Evolutionary conservation across 2,888 invertebrate genomes (phyloP), one percentile per base, ranked within the genome.

Genomic region (Hirtodrosophila histrioides): DNA sequence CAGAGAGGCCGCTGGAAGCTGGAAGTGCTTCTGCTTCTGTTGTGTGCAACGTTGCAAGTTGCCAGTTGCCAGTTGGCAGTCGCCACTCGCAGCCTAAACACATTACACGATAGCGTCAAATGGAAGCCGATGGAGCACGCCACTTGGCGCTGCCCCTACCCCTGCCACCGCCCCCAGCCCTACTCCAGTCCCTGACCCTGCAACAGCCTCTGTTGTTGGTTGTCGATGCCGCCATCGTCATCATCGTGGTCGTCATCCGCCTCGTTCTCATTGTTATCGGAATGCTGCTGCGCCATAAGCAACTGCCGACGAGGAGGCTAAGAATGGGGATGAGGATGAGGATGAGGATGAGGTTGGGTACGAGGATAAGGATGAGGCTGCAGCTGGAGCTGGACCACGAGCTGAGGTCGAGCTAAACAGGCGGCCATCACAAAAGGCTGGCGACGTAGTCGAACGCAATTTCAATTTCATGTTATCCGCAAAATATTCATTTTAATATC

Each of bases 401-500:
- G 50, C 24, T 43, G 35, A 17, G 8, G 11, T 41, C 48, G 72
- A 79, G 70, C 64, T 69, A 51, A 75, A 69, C 72, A 64, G 77
- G 73, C 79, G 63, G 78, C 74, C 71, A 74, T 77, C 78, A 75
- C 75, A 75, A 83, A 82, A 78, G 69, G 69, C 69, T 62, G 73
- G 50, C 65, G 31, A 56, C 54, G 61, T 40, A 66, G 67, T 63
- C 71, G 76, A 78, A 80, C 74, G 88, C 82, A 88, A 80, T 87
- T 89, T 88, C 80, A 80, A 80, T 74, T 87, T 75, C 84, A 85
- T 88, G 89, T 89, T 88, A 89, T 89, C 88, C 86, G 77, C 83
- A 84, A 88, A 88, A 90, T 89, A 90, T 89, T 90, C 88, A 89
- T 83, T 90, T 89, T 89, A 89, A 89, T 90, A 90, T 89, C 90